phyloP scores from a whole-genome alignment of 1,140 invertebrate genomes.

The Drosophila sp. region DNA sequence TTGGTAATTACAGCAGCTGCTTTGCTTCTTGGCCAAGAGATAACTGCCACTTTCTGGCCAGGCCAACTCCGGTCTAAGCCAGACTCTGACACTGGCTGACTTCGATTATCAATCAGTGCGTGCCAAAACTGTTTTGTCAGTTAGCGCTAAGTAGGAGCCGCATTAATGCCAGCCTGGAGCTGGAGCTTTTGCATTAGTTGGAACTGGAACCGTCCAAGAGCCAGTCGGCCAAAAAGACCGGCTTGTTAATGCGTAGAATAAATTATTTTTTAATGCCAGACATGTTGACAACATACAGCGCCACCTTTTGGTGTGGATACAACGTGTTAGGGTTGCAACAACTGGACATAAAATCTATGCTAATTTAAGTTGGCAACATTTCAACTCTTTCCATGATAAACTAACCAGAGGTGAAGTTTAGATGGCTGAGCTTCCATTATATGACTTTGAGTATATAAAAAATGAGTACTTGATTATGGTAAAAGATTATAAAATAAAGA shows the following conservation, averaged over 20 bases:
- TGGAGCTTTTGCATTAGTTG: not conserved
- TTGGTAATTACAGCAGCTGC: constrained; percentile 56
- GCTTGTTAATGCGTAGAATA: constrained; percentile 53
- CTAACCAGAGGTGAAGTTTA: too few species aligned
- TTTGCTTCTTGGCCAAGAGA: constrained; percentile 31
- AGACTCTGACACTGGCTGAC: constrained; percentile 16
- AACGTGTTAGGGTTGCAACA: constrained; percentile 63
- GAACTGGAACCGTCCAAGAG: constrained; percentile 24
- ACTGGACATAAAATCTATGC: constrained; percentile 5
- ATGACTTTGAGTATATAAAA: too few species aligned
- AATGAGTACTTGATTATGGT: too few species aligned
- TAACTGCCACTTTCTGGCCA: constrained; percentile 1
- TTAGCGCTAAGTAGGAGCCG: constrained; percentile 73
- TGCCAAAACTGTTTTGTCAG: constrained; percentile 80
- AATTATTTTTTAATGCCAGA: constrained; percentile 41
- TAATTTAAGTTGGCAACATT: constrained; percentile 15
- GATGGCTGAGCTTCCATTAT: too few species aligned
- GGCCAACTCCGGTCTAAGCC: too few species aligned
- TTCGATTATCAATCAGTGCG: constrained; percentile 80
- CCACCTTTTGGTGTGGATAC: constrained; percentile 55
- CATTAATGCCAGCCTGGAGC: constrained; percentile 48
- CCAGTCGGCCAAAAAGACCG: constrained; percentile 38
- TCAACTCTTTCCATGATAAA: too few species aligned
- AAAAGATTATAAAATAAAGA: too few species aligned
- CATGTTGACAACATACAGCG: constrained; percentile 63